Percentiles rank a stretch among this genome's conserved stretches.
Evolutionary conservation across 1,140 invertebrate species (phyloP).

Genomic region (Conopomorpha cramerella): DNA sequence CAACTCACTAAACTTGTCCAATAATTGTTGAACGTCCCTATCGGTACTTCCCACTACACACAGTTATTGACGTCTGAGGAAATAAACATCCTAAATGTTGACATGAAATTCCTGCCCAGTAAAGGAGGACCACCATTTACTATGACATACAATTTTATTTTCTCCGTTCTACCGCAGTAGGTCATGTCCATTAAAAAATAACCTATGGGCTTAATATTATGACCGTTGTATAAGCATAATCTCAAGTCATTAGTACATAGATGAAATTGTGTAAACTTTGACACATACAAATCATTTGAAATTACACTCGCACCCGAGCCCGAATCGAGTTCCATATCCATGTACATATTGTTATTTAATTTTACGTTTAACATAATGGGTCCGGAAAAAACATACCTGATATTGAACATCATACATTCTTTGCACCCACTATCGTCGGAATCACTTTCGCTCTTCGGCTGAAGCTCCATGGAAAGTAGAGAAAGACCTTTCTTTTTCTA

Average conservation of each 20-base stretch:
- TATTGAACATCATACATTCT: slow-evolving; percentile 2
- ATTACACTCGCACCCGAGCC: slow-evolving; percentile 3
- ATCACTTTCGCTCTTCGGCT: no score
- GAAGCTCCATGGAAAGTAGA: no score
- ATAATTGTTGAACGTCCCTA: background rate
- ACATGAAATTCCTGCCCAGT: slow-evolving; percentile 5
- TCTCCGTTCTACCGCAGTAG: background rate
- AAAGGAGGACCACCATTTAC: slow-evolving; percentile 1
- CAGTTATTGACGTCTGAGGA: background rate
- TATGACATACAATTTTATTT: slow-evolving; percentile 1
- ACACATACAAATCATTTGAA: background rate
- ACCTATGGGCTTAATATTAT: slow-evolving; percentile 4
- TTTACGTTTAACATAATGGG: background rate
- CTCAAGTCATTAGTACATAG: background rate
- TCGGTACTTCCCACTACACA: background rate
- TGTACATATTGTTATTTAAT: background rate
- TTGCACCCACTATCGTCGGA: background rate
- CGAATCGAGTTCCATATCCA: slow-evolving; percentile 2
- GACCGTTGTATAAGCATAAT: slow-evolving; percentile 5
- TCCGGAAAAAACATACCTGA: background rate
- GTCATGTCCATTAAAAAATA: background rate
- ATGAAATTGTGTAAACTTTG: background rate
- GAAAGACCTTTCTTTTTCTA: no score
- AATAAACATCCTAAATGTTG: slow-evolving; percentile 1
- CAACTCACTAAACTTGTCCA: background rate